Base-by-base conservation (phyloP, 2,113 vertebrate species). In the Notechis scutatus region DNA sequence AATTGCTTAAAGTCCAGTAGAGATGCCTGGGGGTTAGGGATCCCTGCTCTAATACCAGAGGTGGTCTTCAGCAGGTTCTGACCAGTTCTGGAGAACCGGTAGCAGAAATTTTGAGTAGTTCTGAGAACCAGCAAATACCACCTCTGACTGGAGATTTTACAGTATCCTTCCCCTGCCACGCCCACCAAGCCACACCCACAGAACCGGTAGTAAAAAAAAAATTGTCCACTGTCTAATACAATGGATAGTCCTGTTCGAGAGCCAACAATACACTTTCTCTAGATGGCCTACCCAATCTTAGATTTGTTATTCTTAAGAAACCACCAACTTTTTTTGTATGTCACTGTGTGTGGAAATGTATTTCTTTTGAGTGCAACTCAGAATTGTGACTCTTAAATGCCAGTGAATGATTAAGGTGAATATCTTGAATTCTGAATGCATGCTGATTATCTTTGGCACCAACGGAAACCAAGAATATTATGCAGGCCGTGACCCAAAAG, bases 391-490 rank as follows among this genome's bases (percentile, higher is more conserved):
- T 90, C 74, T 61, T 92, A 91, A 90, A 47, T 34, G 91, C 55
- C 93, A 47, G 18, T 45, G 91, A 86, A 57, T 92, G 91, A 92
- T 92, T 94, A 92, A 91, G 55, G 69, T 61, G 55, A 59, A 34
- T 87, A 34, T 39, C 47, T 52, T 86, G 87, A 85, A 86, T 90
- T 85, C 50, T 15, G 88, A 92, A 85, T 47, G 56, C 47, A 42
- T 92, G 45, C 39, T 64, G 91, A 90, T 92, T 90, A 94, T 92
- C 57, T 90, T 86, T 92, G 91, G 74, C 87, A 92, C 69, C 54
- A 64, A 42, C 2, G 21, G 69, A 93, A 89, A 50, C 93, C 55
- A 64, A 92, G 50, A 90, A 86, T 88, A 89, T 92, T 90, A 94
- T 90, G 57, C 34, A 90, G 88, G 93, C 56, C 74, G 18, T 87